phyloP scores from a whole-genome alignment of 2,888 invertebrate species.

The Lasius platythorax region DNA sequence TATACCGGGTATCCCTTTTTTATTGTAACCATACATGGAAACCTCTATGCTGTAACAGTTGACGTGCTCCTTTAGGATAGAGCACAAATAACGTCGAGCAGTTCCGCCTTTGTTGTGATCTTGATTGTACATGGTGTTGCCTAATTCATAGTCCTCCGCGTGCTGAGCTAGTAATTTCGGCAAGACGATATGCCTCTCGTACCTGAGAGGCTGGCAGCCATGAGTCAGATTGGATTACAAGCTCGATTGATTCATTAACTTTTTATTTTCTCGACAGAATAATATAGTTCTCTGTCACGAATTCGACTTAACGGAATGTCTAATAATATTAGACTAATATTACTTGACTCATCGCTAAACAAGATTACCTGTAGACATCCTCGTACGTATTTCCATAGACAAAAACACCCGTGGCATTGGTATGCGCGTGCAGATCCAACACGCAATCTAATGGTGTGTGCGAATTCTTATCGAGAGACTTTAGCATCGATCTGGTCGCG shows the following conservation, averaged over 20 bases:
- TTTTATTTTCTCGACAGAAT: not conserved
- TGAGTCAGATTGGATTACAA: conserved; percentile 69
- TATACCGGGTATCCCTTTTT: conserved; percentile 90
- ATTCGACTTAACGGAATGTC: not conserved
- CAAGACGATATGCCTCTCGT: conserved; percentile 97
- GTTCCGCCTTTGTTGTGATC: conserved; percentile 95
- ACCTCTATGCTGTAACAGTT: conserved; percentile 97
- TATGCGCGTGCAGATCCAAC: conserved; percentile 97
- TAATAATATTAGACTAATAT: not conserved
- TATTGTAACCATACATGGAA: conserved; percentile 95
- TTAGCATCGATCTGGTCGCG: conserved; percentile 93
- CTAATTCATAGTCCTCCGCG: conserved; percentile 95
- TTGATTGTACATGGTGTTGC: conserved; percentile 96
- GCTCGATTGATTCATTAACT: not conserved
- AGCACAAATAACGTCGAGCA: conserved; percentile 93
- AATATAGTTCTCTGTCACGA: not conserved
- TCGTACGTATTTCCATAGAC: conserved; percentile 98
- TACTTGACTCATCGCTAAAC: conserved; percentile 18
- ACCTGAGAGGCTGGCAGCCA: conserved; percentile 88
- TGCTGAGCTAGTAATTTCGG: conserved; percentile 96
- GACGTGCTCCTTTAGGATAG: conserved; percentile 91
- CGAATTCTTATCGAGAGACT: conserved; percentile 91
- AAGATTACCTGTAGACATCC: conserved; percentile 92
- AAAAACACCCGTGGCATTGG: conserved; percentile 96
- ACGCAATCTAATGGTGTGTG: conserved; percentile 95